phyloP scores from a whole-genome alignment of 2,888 invertebrate species.

The Xanthia togata region DNA sequence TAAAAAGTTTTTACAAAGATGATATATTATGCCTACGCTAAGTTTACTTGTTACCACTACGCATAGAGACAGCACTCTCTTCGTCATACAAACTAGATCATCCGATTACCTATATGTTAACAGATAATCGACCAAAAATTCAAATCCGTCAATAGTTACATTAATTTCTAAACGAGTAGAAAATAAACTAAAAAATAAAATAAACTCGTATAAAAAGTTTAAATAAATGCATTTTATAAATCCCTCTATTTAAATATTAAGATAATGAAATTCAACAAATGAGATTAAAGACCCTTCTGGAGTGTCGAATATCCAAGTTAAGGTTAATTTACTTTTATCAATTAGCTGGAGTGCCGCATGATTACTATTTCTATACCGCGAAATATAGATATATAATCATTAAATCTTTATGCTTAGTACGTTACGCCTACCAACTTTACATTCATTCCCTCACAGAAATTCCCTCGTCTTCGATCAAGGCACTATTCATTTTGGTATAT shows the following conservation, averaged over 20 bases:
- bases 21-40: conserved; percentile 88
- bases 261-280: conserved; percentile 88
- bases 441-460: conserved; percentile 83
- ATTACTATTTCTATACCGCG: conserved; percentile 90
- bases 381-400: conserved; percentile 90
- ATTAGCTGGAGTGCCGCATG: conserved; percentile 87
- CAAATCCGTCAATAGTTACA: conserved; percentile 79
- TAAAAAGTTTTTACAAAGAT: conserved; percentile 86
- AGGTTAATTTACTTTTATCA: conserved; percentile 81
- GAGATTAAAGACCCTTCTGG: conserved; percentile 78
- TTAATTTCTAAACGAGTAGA: conserved; percentile 83
- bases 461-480: conserved; percentile 83
- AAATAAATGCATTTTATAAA: conserved; percentile 90
- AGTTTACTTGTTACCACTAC: conserved; percentile 70
- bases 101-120: conserved; percentile 77
- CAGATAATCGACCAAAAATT: conserved; percentile 89
- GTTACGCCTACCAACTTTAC: conserved; percentile 79
- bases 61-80: conserved; percentile 68
- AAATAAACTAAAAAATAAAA: conserved; percentile 85
- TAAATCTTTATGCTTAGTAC: conserved; percentile 73
- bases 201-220: conserved; percentile 87
- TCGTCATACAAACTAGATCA: conserved; percentile 59
- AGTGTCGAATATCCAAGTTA: conserved; percentile 79
- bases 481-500: conserved; percentile 90
- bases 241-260: conserved; percentile 85